These are phyloP conservation scores for Eumeta japonica DNA, from an alignment of 1,140 invertebrate species.

Conservation along the genomic window DNA sequence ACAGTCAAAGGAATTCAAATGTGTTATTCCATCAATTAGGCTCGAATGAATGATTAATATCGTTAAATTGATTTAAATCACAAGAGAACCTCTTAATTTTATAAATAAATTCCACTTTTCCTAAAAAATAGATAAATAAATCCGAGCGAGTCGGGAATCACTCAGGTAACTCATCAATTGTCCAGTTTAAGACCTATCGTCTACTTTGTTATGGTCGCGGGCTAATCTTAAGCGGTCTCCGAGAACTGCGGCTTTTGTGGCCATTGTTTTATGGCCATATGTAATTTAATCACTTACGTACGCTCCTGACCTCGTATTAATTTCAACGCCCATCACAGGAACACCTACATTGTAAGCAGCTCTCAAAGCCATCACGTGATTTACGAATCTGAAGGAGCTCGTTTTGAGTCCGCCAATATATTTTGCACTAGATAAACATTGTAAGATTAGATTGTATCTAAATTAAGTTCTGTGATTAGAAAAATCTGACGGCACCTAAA, in stretches of 20 bases:
- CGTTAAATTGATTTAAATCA: background rate
- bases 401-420: background rate
- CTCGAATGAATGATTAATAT: background rate
- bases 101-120: background rate
- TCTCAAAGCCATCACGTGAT: background rate
- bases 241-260: constrained; percentile 15
- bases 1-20: no score
- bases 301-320: no score
- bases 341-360: background rate
- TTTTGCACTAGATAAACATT: background rate
- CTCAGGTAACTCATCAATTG: constrained; percentile 18
- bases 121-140: background rate
- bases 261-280: constrained; percentile 19
- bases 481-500: no score
- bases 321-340: no score
- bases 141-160: constrained; percentile 14
- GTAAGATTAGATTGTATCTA: background rate
- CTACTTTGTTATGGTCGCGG: background rate
- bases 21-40: background rate
- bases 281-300: constrained; percentile 23
- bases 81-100: no score
- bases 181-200: constrained; percentile 10
- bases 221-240: constrained; percentile 16
- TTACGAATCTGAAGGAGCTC: background rate
- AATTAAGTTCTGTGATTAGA: background rate